Conservation (phyloP, 2,888 invertebrate species). For the Entomobrya proxima region DNA sequence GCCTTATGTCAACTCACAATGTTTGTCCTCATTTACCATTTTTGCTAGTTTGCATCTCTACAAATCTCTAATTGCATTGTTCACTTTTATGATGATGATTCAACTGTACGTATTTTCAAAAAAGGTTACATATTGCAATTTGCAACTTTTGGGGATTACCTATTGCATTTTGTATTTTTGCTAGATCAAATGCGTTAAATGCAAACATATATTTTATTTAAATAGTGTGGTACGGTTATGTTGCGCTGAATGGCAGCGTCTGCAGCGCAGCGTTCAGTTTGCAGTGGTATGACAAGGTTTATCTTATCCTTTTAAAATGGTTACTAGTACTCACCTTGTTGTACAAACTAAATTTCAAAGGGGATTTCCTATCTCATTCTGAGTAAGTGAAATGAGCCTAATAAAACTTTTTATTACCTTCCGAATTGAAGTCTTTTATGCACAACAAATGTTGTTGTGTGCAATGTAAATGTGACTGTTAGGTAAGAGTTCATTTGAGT, state of each 20-base stretch:
- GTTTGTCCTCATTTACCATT: slow-evolving; percentile 13
- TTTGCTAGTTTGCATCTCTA: slow-evolving; percentile 2
- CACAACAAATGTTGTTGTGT: background rate
- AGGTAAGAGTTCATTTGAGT: background rate
- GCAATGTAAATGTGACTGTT: background rate
- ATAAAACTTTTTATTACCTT: background rate
- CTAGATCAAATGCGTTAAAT: no score
- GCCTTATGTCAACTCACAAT: background rate
- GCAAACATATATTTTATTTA: no score
- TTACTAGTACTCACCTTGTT: no score
- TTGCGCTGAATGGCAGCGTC: no score
- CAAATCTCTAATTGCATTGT: background rate
- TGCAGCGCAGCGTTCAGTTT: no score
- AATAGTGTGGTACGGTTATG: no score
- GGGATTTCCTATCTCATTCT: background rate
- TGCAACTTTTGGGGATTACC: background rate
- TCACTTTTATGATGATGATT: background rate
- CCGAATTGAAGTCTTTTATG: background rate
- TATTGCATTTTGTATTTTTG: background rate
- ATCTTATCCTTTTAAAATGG: no score
- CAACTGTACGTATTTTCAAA: background rate
- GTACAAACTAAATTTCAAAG: no score
- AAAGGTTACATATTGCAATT: background rate
- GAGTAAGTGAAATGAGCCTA: background rate
- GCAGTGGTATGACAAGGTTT: no score